phyloP scores from a whole-genome alignment of 2,888 invertebrate species.

The Noctua pronuba region DNA sequence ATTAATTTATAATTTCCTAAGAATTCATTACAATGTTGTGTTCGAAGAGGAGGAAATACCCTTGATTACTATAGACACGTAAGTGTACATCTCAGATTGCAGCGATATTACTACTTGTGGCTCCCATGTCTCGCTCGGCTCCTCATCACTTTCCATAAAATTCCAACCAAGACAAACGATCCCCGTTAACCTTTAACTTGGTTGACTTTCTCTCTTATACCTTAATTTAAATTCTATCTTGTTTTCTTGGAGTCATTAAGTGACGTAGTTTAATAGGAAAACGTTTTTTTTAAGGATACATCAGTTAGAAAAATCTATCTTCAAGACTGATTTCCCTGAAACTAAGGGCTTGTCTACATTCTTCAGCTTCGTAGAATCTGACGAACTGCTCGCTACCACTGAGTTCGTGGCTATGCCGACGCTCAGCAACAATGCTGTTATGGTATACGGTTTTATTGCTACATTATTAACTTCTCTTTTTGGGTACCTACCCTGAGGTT shows the following conservation, averaged over 20 bases:
- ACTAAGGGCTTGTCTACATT: constrained; percentile 47
- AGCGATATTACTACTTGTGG: background rate
- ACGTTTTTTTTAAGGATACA: constrained; percentile 36
- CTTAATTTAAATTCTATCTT: no score
- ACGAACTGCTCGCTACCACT: constrained; percentile 55
- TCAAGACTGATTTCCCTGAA: constrained; percentile 42
- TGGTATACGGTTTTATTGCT: constrained; percentile 36
- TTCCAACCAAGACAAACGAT: background rate
- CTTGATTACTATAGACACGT: constrained; percentile 46
- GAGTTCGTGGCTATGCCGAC: constrained; percentile 52
- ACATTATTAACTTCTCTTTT: background rate
- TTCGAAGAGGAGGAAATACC: constrained; percentile 34
- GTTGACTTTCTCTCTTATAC: background rate
- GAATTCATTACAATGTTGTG: constrained; percentile 33
- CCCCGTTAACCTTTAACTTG: background rate
- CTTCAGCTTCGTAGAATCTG: constrained; percentile 39
- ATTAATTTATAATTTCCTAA: constrained; percentile 21
- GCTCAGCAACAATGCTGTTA: constrained; percentile 27
- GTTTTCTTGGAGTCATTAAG: no score
- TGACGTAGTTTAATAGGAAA: background rate
- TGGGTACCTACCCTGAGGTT: background rate
- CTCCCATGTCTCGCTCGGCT: background rate
- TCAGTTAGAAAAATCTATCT: constrained; percentile 37
- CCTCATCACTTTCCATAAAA: background rate
- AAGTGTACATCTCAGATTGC: constrained; percentile 3